Base-by-base conservation (phyloP, 2,797 vertebrate species). In the Molothrus ater region DNA sequence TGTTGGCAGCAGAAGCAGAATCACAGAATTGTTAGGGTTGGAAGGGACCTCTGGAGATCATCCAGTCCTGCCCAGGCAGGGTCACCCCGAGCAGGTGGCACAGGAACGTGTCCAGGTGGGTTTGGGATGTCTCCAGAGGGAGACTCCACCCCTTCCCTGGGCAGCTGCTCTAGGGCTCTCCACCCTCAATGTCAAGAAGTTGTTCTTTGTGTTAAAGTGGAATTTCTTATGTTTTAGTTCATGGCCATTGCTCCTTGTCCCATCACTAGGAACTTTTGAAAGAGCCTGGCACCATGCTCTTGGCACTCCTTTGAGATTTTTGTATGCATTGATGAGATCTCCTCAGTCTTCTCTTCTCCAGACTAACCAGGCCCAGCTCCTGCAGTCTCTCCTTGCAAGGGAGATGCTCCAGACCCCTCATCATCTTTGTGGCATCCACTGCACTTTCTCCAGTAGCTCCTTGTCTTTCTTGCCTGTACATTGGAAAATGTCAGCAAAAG, bases 101-200 rank as follows among this genome's bases (percentile, higher is more conserved):
- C 40, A 36, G 53, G 45, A 36, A 13, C 0, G 0, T 12, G 13
- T 21, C 21, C 29, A 17, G 31, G n/a, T 53, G 60, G 4, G 15
- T 65, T 78, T 65, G n/a, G 43, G 21, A 65, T 59, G 13, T 9
- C 65, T 78, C 25, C 8, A 26, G 57, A 34, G 38, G 38, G 40
- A 60, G 4, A 47, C 7, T 36, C n/a, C 34, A 14, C 2, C 3
- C 5, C 29, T 18, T 36, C 40, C 25, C 66, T 66, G 60, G 47
- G 26, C 47, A 79, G 31, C 31, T 66, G 21, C 31, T 40, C 64
- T 57, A 45, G n/a, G 21, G 65, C 25, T 70, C 57, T 51, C 8
- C 21, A 51, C 3, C 15, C 36, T 83, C n/a, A 11, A 0, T 25
- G 21, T 32, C 10, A 40, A 31, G 13, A 34, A 32, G 2, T 31